A percentile compares a stretch with the other conserved stretches of the same genome.
phyloP scores from a whole-genome alignment of 2,888 invertebrate genomes.

The Philonicus albiceps region DNA sequence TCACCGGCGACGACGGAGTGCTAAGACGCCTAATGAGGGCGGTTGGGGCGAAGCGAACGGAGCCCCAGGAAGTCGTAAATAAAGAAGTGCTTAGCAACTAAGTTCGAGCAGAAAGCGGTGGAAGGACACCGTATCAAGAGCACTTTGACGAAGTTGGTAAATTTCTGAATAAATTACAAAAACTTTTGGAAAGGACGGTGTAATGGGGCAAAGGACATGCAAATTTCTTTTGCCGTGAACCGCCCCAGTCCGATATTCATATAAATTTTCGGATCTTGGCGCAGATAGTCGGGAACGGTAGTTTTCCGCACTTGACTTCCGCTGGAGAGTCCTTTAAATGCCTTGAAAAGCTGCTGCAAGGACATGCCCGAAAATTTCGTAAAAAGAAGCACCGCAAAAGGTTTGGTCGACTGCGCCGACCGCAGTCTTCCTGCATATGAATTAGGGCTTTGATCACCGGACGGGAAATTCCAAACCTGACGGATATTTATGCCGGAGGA shows the following conservation, averaged over 20 bases:
- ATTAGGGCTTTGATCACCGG: conserved; percentile 24
- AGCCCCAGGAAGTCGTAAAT: background rate
- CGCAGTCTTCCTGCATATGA: background rate
- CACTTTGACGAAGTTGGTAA: background rate
- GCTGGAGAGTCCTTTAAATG: background rate
- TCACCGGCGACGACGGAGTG: background rate
- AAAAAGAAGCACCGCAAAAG: background rate
- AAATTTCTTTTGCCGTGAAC: background rate
- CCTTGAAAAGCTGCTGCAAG: background rate
- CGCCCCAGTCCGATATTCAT: background rate
- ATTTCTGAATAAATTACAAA: background rate
- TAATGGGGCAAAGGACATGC: background rate
- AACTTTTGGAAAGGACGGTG: background rate
- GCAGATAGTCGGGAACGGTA: background rate
- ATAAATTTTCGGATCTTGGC: background rate
- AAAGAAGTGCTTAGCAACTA: background rate
- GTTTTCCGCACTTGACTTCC: background rate
- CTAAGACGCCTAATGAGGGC: background rate
- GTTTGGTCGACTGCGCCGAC: background rate
- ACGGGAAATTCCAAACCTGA: conserved; percentile 5
- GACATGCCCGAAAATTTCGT: background rate
- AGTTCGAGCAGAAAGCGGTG: background rate
- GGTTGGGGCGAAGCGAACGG: background rate
- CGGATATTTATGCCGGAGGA: conserved; percentile 1
- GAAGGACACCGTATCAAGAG: background rate